A percentile compares a stretch with the other conserved stretches of the same genome.
Conservation (phyloP, 1,140 invertebrate species). For the Drosophila takahashii region DNA sequence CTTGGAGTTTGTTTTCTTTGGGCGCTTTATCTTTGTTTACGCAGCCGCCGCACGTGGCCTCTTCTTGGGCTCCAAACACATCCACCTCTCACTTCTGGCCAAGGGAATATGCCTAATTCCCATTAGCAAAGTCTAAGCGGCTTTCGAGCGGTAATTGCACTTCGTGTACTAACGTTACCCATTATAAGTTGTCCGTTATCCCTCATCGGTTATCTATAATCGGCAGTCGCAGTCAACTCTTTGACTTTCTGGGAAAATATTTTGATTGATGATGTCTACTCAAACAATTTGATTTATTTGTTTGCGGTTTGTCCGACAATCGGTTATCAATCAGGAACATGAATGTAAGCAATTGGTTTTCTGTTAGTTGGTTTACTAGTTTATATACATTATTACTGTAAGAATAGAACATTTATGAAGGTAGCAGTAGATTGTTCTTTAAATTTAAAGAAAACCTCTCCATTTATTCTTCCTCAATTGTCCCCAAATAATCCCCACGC, state of each 20-base stretch:
- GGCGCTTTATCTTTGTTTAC: constrained; percentile 64
- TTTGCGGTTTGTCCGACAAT: neutral
- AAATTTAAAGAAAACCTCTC: neutral
- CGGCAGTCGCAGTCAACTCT: constrained; percentile 9
- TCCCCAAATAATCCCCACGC: neutral
- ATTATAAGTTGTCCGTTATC: constrained; percentile 11
- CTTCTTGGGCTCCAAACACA: neutral
- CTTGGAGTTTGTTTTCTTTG: constrained; percentile 34
- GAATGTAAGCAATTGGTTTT: neutral
- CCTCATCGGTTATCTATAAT: constrained; percentile 25
- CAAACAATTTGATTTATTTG: neutral
- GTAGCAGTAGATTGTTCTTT: neutral
- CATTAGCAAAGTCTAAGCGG: constrained; percentile 63
- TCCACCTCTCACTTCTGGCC: neutral
- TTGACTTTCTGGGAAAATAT: constrained; percentile 1
- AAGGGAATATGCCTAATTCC: constrained; percentile 32
- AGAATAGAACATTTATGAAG: neutral
- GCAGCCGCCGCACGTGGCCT: constrained; percentile 60
- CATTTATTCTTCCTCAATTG: neutral
- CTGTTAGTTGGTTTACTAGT: neutral
- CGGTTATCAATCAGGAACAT: too few relatives aligned
- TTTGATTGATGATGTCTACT: neutral
- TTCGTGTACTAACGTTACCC: constrained; percentile 7
- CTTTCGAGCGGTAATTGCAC: constrained; percentile 66
- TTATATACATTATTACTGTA: neutral